Evolutionary conservation across 2,113 vertebrate species (phyloP), one percentile per base, ranked within the genome.

Genomic region (Plestiodon gilberti): DNA sequence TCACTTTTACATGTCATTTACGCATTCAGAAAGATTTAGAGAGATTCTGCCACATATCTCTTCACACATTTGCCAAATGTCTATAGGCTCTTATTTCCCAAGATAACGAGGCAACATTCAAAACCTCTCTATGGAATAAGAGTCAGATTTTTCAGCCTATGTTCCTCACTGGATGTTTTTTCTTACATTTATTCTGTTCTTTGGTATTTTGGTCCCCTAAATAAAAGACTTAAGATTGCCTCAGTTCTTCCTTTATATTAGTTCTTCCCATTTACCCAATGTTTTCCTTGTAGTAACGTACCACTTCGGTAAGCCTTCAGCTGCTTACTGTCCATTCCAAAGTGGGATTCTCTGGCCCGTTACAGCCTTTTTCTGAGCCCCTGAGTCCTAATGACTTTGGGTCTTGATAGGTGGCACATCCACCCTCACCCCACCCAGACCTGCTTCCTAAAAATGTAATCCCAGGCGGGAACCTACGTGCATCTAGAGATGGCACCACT

Each of bases 1-100:
- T 73, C 85, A 70, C 88, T 95, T 96, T 95, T 91, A 96, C 94
- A 85, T 94, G 90, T 94, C 94, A 93, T 93, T 95, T 93, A 88
- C 91, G 86, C 86, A 92, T 93, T 93, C 94, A 92, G 80, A 83
- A 94, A 94, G 89, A 95, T 93, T 94, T 95, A 95, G 94, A 93
- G 78, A 88, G 77, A 89, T 79, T 80, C 64, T 94, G 87, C 93
- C 92, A 87, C 89, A 84, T 87, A 92, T 87, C 84, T 77, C 87
- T 81, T 73, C 0, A 33, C 81, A 4, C 30, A n/a, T 82, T 88
- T 94, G 67, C 87, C 92, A 92, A 87, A 93, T 86, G 77, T 89
- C 38, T 88, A 38, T 48, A 93, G 81, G 3, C 52, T 81, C 90
- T 88, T 87, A 83, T 90, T 84, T 69, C 86, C 33, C 86, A 86